These are phyloP conservation scores for Colius striatus DNA, from an alignment of 2,113 vertebrate genomes.

Conservation along the genomic window DNA sequence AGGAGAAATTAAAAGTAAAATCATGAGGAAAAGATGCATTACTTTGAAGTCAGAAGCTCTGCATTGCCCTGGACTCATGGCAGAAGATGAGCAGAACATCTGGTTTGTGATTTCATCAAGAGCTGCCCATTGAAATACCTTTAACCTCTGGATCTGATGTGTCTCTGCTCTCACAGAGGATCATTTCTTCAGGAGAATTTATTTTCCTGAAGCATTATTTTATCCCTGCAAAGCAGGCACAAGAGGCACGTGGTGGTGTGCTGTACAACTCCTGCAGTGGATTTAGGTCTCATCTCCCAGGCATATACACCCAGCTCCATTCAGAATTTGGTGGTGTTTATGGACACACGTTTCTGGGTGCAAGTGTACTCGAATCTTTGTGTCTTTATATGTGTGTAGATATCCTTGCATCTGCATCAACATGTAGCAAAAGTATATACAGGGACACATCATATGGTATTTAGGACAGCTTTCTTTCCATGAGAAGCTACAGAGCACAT, in stretches of 20 bases:
- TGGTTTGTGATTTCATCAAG: neutral
- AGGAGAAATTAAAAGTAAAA: neutral
- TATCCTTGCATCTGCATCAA: neutral
- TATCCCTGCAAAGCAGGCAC: neutral
- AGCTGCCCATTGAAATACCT: neutral
- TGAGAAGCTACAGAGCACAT: conserved; percentile 41
- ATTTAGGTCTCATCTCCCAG: neutral
- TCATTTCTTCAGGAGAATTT: neutral
- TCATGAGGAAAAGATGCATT: neutral
- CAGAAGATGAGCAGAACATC: neutral
- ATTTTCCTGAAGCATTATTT: neutral
- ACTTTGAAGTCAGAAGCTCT: neutral
- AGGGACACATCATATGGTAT: conserved; percentile 5
- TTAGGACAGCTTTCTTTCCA: conserved; percentile 28
- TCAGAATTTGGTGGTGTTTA: neutral
- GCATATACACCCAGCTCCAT: neutral
- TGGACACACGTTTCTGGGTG: neutral
- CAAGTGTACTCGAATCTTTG: rapidly evolving
- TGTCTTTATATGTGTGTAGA: neutral
- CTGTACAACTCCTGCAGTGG: neutral
- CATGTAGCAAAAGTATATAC: neutral
- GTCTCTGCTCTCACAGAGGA: neutral
- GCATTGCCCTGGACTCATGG: rapidly evolving
- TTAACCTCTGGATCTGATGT: neutral
- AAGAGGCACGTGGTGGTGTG: neutral